Evolutionary conservation across 2,113 vertebrate species (phyloP), one percentile per base, ranked within the genome.

Genomic region (Sigmodon hispidus): DNA sequence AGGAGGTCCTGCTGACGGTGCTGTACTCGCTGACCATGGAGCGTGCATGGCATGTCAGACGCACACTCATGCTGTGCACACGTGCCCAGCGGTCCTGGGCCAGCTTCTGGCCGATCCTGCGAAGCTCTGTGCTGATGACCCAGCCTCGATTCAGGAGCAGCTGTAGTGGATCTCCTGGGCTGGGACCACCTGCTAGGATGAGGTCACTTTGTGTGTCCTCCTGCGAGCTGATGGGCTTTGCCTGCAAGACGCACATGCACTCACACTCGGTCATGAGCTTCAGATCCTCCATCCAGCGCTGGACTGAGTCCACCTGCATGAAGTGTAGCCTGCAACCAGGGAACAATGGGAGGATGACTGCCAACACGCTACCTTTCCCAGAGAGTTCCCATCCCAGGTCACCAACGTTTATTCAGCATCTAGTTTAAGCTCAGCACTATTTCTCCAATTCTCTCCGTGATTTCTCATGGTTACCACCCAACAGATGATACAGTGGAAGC

Each of bases 281-380:
- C 92, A 99, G 97, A 96, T 99, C 99, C 80, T 99, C 99, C 99
- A 99, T 99, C 99, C 99, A 99, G 26, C 99, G 99, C 98, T 99
- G 99, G n/a, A 99, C 99, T 0, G 99, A 99, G 97, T 99, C 99
- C 91, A 99, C 98, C 96, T 99, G 99, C 52, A 99, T 99, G 31
- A 99, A 98, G 95, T 99, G 99, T 97, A 99, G 98, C 91, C 99
- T 99, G 95, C 52, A 98, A 93, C 81, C 19, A 70, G 13, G 92
- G 21, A 59, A 96, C 21, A 97, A 59, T 0, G 1, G 80, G 75
- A 57, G 3, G 50, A 43, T 5, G 89, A 75, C 21, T 22, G n/a
- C 19, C 63, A 89, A 17, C 3, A 69, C 4, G 0, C 55, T 0
- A 10, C 13, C 2, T 0, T 57, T 50, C 57, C 40, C 34, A 86